Evolutionary conservation across 2,113 vertebrate genomes (phyloP), one percentile per base, ranked within the genome.

Genomic region (Paramormyrops kingsleyae): DNA sequence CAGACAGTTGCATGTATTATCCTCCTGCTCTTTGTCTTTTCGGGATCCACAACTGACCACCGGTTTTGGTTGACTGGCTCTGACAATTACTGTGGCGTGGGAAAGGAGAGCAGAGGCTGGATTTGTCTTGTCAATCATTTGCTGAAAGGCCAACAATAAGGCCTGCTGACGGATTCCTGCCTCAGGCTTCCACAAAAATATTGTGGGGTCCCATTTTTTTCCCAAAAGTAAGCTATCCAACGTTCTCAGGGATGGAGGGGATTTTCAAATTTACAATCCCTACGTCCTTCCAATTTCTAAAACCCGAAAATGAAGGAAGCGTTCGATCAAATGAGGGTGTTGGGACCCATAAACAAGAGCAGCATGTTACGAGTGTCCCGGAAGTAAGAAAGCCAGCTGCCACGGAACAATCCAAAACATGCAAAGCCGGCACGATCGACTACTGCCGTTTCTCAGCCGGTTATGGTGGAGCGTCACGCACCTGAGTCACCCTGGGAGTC

Each of bases 81-180:
- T 39, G 85, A 90, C 84, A 90, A 87, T 90, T 87, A 90, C 85
- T 62, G 24, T 90, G 89, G 46, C 89, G 89, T 90, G 89, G 89
- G 89, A 90, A 90, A 87, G 85, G 5, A 77, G 85, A 87, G 10
- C 0, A 1, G 46, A 42, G 89, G 27, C 83, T 47, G 83, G 84
- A 87, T 52, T 39, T 52, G 66, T 50, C 85, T 50, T 90, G 89
- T 90, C 89, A 90, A 87, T 90, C 89, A 90, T 39, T 87, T 85
- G 27, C 42, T 87, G 84, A 70, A 52, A 87, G 21, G 27, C 19
- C 35, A 77, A 87, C 83, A 90, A 66, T 86, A 17, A 39, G n/a
- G 56, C 4, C 21, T 52, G 59, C 44, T 90, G 62, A 90, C 5
- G 89, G 46, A 80, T 59, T 77, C 49, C n/a, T n/a, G 85, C 59